Base-by-base conservation (phyloP, 2,113 vertebrate species). In the Leptodactylus fuscus region DNA sequence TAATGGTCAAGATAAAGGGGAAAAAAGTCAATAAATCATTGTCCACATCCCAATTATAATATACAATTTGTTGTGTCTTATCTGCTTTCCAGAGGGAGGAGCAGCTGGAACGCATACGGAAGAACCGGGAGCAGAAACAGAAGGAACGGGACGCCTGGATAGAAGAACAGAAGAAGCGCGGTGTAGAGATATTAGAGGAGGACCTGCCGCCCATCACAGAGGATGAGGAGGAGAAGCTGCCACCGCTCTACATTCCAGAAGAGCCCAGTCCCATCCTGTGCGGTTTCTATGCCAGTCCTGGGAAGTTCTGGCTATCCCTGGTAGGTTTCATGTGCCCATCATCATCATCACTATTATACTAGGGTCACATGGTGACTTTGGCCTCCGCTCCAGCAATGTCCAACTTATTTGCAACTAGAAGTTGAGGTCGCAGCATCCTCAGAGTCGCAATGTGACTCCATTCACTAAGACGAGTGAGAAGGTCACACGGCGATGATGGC, bases 261-360 rank as follows among this genome's bases (percentile, higher is more conserved):
- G 90, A 91, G 5, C 94, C 96, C 38, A 96, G 97, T 90, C 95
- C 94, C 6, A 92, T 99, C 44, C 92, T 93, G 58, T 98, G 96
- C 86, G 97, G 96, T 13, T 97, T 99, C 93, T 97, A 98, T 88
- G 97, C 97, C 53, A 77, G 82, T 58, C 94, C 97, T 34, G 95
- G 94, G 58, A 93, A 91, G 81, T 99, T 99, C 91, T 99, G 97
- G 97, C 91, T 99, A 51, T 97, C 97, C n/a, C 87, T 99, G 96
- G 98, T 99, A 93, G 89, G 89, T 58, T 13, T 27, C 79, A 34
- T 4, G 44, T 36, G 9, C 18, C 18, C 16, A 16, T 32, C 32
- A 41, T 5, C 29, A 71, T 44, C 3, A 41, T 32, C 65, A 69
- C 32, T 15, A 5, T 24, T 22, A 5, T 6, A n/a, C n/a, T n/a